These are phyloP conservation scores for Drosophila neutralis DNA, from an alignment of 2,888 invertebrate species.

Conservation along the genomic window DNA sequence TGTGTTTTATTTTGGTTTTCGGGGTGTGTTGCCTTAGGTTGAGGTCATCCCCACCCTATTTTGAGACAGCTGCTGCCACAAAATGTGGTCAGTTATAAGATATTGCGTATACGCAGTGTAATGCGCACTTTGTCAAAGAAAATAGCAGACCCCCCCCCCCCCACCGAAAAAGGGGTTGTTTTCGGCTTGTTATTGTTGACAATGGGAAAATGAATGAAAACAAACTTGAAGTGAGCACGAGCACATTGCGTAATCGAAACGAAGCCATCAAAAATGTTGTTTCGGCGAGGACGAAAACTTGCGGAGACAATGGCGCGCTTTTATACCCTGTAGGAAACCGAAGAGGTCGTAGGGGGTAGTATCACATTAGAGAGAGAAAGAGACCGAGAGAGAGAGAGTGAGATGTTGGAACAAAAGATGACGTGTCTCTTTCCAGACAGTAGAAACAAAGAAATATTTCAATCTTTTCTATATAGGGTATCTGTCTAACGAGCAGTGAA, in stretches of 20 bases:
- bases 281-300: slow-evolving; percentile 14
- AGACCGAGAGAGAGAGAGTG: no score
- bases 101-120: slow-evolving; percentile 73
- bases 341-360: neutral
- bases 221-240: slow-evolving; percentile 53
- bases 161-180: slow-evolving; percentile 44
- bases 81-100: slow-evolving; percentile 52
- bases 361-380: no score
- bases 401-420: neutral
- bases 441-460: neutral
- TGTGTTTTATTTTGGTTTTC: slow-evolving; percentile 7
- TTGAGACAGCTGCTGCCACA: slow-evolving; percentile 18
- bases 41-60: slow-evolving; percentile 39
- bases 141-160: neutral
- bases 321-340: slow-evolving; percentile 12
- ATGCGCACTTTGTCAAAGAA: slow-evolving; percentile 18
- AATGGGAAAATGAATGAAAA: slow-evolving; percentile 53
- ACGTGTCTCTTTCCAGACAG: neutral
- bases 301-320: slow-evolving; percentile 11
- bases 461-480: slow-evolving; percentile 10
- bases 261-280: slow-evolving; percentile 52
- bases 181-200: slow-evolving; percentile 21
- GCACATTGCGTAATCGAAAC: slow-evolving; percentile 65
- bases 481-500: neutral
- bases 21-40: slow-evolving; percentile 58